Conservation (phyloP, 2,113 vertebrate genomes). For the Gasterosteus nipponicus region DNA sequence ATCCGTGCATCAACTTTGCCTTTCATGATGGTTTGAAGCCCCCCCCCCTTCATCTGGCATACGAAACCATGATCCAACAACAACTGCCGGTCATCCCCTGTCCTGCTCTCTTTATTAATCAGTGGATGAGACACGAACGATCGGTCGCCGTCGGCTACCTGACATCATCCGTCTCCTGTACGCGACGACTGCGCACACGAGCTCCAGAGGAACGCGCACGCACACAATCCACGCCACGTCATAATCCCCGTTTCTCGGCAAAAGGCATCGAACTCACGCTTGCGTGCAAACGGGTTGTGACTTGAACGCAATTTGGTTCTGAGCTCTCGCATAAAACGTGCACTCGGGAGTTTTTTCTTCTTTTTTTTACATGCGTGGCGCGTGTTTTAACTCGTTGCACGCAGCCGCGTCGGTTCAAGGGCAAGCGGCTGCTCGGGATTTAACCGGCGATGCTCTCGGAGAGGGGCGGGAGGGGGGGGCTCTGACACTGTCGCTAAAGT, state of each 20-base stretch:
- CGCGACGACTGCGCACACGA: not conserved
- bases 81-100: too few species aligned
- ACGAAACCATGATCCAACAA: slow-evolving; percentile 10
- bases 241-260: too few species aligned
- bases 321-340: not conserved
- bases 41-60: not conserved
- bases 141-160: slow-evolving; percentile 1
- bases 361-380: not conserved
- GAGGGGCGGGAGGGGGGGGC: not conserved
- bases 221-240: too few species aligned
- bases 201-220: too few species aligned
- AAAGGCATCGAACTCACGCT: not conserved
- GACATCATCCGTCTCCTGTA: not conserved
- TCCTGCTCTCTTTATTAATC: not conserved
- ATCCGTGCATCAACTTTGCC: too few species aligned
- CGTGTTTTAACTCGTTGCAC: slow-evolving; percentile 6
- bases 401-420: slow-evolving; percentile 61
- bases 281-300: not conserved
- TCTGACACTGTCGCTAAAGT: not conserved
- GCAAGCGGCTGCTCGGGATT: slow-evolving; percentile 54
- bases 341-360: not conserved
- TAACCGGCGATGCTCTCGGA: not conserved
- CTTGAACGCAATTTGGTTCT: too few species aligned
- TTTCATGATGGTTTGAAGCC: too few species aligned
- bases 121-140: not conserved